Evolutionary conservation across 2,888 invertebrate species (phyloP), one percentile per base, ranked within the genome.

Genomic region (Caenorhabditis panamensis): DNA sequence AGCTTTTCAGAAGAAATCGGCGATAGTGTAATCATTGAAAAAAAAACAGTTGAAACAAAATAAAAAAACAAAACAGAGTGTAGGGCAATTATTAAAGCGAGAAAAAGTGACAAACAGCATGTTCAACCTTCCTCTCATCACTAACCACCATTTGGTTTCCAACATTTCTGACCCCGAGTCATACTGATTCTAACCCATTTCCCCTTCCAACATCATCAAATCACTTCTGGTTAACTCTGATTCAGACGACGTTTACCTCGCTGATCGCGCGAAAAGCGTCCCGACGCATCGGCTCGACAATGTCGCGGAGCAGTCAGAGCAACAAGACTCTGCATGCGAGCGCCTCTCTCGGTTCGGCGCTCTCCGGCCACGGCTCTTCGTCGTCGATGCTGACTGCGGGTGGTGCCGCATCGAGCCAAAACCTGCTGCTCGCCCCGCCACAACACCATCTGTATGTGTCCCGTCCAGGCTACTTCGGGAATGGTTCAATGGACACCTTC

Each of bases 261-360:
- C 59, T 89, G 79, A 87, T 89, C 54, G 86, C 86, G 24, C 84
- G 89, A 47, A 89, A 89, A 69, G 86, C 89, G 18, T 89, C 88
- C 20, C 86, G 89, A 79, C 86, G 76, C 37, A 80, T 64, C 68
- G 81, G 75, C 9, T 78, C 76, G 53, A 68, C 81, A 31, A 83
- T 78, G 22, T 82, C 82, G 51, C 73, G 77, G 47, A 77, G 49
- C 68, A 71, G 56, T 31, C 56, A 56, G 64, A 66, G 41, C 53
- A 56, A 66, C 58, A 75, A 75, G 66, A 75, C 75, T 44, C 47
- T 80, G 71, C 75, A 80, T 49, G 75, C 80, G 51, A 68, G 73
- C 51, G 61, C 75, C 28, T 80, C 80, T 37, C 59, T 76, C 24
- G 75, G 75, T 64, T 76, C 80, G 36, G 66, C 77, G 13, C 81